phyloP scores from a whole-genome alignment of 2,113 vertebrate species.

The Piaya cayana region DNA sequence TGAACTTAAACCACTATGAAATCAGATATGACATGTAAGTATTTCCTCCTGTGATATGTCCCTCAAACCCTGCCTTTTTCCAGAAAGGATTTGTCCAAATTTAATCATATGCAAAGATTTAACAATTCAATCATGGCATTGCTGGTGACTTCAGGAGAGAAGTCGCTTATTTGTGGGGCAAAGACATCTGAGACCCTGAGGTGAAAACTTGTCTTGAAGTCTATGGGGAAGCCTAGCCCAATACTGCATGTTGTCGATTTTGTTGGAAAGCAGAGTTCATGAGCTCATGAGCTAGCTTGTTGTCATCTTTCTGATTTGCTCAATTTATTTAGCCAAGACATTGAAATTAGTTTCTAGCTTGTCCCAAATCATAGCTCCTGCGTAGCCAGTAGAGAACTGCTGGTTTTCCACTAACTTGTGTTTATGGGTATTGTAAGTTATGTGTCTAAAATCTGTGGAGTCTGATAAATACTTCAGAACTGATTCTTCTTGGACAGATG shows the following conservation, averaged over 20 bases:
- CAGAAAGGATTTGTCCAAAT: background rate
- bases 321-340: background rate
- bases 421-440: background rate
- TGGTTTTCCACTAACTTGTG: background rate
- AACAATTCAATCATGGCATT: background rate
- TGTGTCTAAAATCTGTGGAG: background rate
- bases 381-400: background rate
- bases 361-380: background rate
- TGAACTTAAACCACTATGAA: background rate
- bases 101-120: background rate
- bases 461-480: background rate
- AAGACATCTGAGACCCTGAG: background rate
- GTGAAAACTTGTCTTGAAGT: background rate
- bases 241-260: background rate
- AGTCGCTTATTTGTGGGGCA: background rate
- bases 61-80: background rate
- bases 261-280: background rate
- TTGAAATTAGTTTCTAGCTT: background rate
- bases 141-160: background rate
- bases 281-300: background rate
- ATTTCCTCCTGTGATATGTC: background rate
- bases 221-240: background rate
- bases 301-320: background rate
- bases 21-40: background rate
- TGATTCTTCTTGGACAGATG: background rate